Percentiles rank a stretch among this genome's conserved stretches.
Evolutionary conservation across 2,113 vertebrate genomes (phyloP).

Genomic region (Alligator mississippiensis): DNA sequence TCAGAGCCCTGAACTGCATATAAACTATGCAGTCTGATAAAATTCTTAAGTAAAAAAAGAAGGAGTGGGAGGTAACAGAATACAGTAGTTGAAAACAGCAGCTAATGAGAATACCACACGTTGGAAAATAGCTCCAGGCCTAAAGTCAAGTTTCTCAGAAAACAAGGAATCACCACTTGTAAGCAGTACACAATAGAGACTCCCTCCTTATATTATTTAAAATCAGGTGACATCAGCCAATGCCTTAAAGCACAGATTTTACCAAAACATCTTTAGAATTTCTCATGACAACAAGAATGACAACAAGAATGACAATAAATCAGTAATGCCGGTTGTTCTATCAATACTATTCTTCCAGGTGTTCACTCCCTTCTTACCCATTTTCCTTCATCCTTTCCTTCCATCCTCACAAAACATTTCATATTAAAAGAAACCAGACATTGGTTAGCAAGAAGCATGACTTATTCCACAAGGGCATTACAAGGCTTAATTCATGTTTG

Average conservation of each 20-base stretch:
- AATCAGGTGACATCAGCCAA: background rate
- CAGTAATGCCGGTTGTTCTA: background rate
- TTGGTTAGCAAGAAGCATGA: background rate
- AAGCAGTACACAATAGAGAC: background rate
- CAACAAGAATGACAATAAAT: background rate
- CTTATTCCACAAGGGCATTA: conserved; percentile 54
- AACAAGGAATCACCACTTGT: background rate
- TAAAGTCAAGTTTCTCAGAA: background rate
- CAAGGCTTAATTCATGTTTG: conserved; percentile 56
- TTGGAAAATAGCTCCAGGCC: background rate
- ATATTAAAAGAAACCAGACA: conserved; percentile 26
- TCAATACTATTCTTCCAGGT: background rate
- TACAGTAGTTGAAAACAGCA: background rate
- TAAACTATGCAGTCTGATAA: background rate
- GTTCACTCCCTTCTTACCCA: background rate
- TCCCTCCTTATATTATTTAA: background rate
- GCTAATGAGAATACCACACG: background rate
- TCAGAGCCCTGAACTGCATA: background rate
- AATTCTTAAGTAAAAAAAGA: background rate
- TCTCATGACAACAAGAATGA: background rate
- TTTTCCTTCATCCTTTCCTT: background rate
- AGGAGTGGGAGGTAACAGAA: background rate
- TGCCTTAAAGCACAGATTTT: background rate
- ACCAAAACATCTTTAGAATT: background rate
- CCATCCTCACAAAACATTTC: background rate